Conservation (phyloP, 1,140 invertebrate genomes). For the Formica selysi region DNA sequence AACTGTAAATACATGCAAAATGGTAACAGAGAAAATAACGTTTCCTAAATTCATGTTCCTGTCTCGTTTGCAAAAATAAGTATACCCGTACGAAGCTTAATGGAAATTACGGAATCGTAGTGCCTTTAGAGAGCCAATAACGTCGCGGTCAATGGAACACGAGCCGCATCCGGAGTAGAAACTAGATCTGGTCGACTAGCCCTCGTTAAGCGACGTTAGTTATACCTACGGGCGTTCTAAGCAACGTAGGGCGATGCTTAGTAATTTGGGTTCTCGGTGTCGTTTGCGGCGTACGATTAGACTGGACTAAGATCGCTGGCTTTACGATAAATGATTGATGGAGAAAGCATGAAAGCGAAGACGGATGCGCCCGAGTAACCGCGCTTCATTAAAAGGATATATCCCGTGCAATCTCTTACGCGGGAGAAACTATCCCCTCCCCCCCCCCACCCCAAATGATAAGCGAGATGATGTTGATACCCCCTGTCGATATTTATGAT, state of each 20-base stretch:
- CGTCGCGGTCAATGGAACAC: conserved; percentile 61
- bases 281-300: conserved; percentile 51
- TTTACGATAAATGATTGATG: conserved; percentile 55
- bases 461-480: conserved; percentile 36
- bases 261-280: conserved; percentile 56
- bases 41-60: background rate
- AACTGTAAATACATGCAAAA: background rate
- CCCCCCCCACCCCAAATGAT: background rate
- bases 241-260: conserved; percentile 30
- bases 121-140: conserved; percentile 54
- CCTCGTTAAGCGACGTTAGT: conserved; percentile 45
- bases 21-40: background rate
- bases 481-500: conserved; percentile 43
- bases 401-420: background rate
- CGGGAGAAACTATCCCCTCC: background rate
- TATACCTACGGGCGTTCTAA: conserved; percentile 29
- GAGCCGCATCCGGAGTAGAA: conserved; percentile 59
- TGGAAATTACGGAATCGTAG: conserved; percentile 52
- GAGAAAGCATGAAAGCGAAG: conserved; percentile 57
- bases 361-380: conserved; percentile 16
- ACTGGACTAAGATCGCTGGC: conserved; percentile 31
- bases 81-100: conserved; percentile 14
- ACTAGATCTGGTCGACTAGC: conserved; percentile 52
- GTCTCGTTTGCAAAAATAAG: conserved; percentile 19
- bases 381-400: conserved; percentile 43